phyloP scores from a whole-genome alignment of 2,113 vertebrate species.

The Enhydra lutris region DNA sequence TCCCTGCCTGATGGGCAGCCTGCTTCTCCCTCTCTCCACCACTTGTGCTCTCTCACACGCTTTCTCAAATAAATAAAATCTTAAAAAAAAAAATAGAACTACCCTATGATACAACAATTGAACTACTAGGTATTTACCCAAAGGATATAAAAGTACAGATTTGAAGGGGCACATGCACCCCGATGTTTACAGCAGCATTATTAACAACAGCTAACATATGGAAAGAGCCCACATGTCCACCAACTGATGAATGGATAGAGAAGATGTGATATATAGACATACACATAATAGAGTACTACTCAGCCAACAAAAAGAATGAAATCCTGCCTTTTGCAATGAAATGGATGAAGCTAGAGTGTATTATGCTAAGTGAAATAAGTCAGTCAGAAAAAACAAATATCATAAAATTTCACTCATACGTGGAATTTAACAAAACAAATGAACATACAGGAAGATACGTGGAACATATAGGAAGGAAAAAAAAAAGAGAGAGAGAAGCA shows the following conservation, averaged over 20 bases:
- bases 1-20: neutral
- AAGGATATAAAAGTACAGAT: neutral
- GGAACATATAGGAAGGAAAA: neutral
- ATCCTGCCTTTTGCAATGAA: neutral
- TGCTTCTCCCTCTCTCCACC: neutral
- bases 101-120: neutral
- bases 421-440: neutral
- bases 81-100: neutral
- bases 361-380: neutral
- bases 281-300: neutral
- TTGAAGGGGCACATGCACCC: neutral
- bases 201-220: neutral
- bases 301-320: neutral
- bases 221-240: neutral
- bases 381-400: neutral
- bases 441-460: neutral
- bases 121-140: neutral
- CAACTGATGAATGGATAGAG: neutral
- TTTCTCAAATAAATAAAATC: neutral
- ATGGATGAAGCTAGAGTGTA: neutral
- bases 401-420: neutral
- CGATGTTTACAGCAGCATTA: neutral
- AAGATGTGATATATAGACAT: neutral
- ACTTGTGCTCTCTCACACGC: neutral
- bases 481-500: neutral